Conservation (phyloP, 1,140 invertebrate species). For the Saxidomus purpurata region DNA sequence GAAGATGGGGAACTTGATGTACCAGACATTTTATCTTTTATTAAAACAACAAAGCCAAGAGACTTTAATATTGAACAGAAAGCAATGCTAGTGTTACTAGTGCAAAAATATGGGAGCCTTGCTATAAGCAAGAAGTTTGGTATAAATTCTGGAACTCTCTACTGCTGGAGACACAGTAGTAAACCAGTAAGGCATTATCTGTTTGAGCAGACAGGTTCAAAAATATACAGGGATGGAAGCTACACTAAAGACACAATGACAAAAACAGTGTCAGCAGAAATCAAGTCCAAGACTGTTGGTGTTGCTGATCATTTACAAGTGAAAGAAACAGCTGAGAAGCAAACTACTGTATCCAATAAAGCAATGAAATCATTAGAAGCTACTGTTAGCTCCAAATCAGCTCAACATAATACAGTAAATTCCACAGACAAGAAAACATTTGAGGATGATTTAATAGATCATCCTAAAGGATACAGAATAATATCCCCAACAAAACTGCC, state of each 20-base stretch:
- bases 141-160: constrained; percentile 52
- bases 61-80: constrained; percentile 60
- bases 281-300: not conserved
- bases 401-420: not conserved
- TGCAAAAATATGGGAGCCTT: constrained; percentile 32
- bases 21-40: constrained; percentile 48
- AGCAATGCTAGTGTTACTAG: constrained; percentile 47
- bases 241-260: not conserved
- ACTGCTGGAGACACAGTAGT: constrained; percentile 37
- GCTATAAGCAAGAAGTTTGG: constrained; percentile 38
- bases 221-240: not conserved
- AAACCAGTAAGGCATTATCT: constrained; percentile 27
- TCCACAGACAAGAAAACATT: not conserved
- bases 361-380: not conserved
- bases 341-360: not conserved
- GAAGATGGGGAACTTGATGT: not conserved
- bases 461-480: constrained; percentile 46
- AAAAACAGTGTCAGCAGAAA: not conserved
- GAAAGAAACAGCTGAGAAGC: not conserved
- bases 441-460: not conserved
- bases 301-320: not conserved
- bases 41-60: constrained; percentile 29
- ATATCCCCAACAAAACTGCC: constrained; percentile 62
- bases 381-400: not conserved
- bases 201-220: constrained; percentile 36